phyloP scores from a whole-genome alignment of 2,113 vertebrate genomes.

The Budorcas taxicolor region DNA sequence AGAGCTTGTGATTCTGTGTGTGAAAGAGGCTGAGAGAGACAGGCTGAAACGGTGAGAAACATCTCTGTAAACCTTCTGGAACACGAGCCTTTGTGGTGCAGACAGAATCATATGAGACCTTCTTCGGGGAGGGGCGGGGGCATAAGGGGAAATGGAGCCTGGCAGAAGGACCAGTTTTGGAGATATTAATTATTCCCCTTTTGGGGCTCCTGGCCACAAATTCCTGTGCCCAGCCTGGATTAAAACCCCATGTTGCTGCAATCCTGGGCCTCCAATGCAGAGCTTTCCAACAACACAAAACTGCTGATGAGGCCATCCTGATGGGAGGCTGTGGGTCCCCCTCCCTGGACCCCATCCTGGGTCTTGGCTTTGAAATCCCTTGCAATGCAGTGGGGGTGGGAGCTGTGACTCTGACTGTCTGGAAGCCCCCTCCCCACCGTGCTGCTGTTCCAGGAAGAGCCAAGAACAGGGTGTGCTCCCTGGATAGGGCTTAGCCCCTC shows the following conservation, averaged over 20 bases:
- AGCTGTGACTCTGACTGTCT: neutral
- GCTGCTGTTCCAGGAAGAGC: neutral
- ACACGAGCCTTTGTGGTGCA: accelerated
- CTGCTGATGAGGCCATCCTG: conserved; percentile 79
- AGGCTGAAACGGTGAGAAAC: neutral
- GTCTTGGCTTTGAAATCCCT: conserved; percentile 70
- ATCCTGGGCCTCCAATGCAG: conserved; percentile 75
- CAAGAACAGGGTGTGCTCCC: neutral
- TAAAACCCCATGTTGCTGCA: conserved; percentile 76
- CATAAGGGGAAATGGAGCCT: accelerated
- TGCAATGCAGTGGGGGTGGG: neutral
- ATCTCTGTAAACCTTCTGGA: neutral
- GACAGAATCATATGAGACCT: neutral
- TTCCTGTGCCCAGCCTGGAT: conserved; percentile 74
- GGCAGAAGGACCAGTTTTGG: neutral
- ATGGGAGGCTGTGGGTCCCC: conserved; percentile 49
- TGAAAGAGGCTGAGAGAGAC: neutral
- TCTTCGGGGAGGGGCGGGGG: neutral
- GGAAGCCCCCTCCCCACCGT: neutral
- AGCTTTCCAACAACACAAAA: conserved; percentile 78
- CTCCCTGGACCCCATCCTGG: neutral
- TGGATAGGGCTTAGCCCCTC: neutral
- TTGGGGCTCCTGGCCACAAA: conserved; percentile 62
- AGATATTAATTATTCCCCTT: conserved; percentile 61
- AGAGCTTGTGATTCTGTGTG: neutral